Conservation (phyloP, 53 echinoderm and acorn worm species). For the Stichopus horrens region DNA sequence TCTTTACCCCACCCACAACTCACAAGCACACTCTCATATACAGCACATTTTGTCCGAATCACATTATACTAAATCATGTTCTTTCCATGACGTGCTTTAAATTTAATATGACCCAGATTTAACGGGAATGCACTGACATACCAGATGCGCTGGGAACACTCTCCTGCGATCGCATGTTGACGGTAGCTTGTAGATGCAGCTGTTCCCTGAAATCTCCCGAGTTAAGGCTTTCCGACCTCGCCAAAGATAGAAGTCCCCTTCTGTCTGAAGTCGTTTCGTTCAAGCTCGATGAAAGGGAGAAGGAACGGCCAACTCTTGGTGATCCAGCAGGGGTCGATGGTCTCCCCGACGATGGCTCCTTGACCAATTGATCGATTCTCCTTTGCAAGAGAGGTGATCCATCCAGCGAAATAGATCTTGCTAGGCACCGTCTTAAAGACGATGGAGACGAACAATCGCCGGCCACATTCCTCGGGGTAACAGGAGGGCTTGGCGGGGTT, state of each 20-base stretch:
- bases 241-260: not conserved
- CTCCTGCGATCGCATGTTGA: not conserved
- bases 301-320: not conserved
- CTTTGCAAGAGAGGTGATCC: conserved; percentile 21
- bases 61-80: no score
- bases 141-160: not conserved
- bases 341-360: not conserved
- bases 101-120: no score
- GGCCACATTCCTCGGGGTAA: not conserved
- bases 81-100: no score
- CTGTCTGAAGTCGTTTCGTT: conserved; percentile 9
- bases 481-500: conserved; percentile 19
- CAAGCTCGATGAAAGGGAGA: not conserved
- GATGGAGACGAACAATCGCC: conserved; percentile 10
- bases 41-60: no score
- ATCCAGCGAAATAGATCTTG: conserved; percentile 9
- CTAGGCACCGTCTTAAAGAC: not conserved
- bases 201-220: not conserved
- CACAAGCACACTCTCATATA: no score
- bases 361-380: not conserved
- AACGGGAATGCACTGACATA: not conserved
- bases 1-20: no score
- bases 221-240: not conserved
- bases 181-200: not conserved
- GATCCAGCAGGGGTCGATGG: conserved; percentile 4